Base-by-base conservation (phyloP, 2,888 invertebrate genomes). In the Pandemis heparana region DNA sequence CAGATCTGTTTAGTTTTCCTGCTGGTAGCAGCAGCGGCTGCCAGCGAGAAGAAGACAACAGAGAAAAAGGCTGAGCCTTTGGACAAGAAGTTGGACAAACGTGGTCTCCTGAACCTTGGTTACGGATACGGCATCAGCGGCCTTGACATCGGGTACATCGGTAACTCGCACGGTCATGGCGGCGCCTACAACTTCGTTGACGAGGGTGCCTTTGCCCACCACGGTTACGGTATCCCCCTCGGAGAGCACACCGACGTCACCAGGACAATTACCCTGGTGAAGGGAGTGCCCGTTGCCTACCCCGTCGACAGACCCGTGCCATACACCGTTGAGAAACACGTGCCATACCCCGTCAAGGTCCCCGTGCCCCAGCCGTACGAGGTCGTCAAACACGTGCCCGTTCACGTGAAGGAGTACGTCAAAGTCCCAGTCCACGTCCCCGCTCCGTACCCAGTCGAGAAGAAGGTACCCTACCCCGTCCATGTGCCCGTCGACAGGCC, bases 41-140 rank as follows among this genome's bases (percentile, higher is more conserved):
- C 96, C 90, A 95, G 95, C 88, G 95, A 95, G 95, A 95, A 96
- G 95, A 96, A 96, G 88, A 88, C 92, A 80, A 91, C 92, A 87
- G 91, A 91, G 77, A 94, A 95, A 84, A 95, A 95, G 87, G 95
- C 95, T 81, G 95, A 95, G 81, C 95, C 96, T 71, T 88, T 95
- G 79, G 96, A 96, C 77, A 97, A 97, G 95, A 97, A 97, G 89
- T 95, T 97, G 88, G 97, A 97, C 92, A 97, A 97, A 91, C 96
- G 97, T 81, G 97, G 97, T 79, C 95, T 97, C 81, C 94, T 97
- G 75, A 96, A 96, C 86, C 95, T 97, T 85, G 97, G 97, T 81
- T 97, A 97, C 82, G 97, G 97, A 70, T 97, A 97, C 88, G 97
- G 97, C 75, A 95, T 96, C 85, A 96, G 96, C 82, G 97, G 97